Base-by-base conservation (phyloP, 2,113 vertebrate genomes). In the Passerina amoena region DNA sequence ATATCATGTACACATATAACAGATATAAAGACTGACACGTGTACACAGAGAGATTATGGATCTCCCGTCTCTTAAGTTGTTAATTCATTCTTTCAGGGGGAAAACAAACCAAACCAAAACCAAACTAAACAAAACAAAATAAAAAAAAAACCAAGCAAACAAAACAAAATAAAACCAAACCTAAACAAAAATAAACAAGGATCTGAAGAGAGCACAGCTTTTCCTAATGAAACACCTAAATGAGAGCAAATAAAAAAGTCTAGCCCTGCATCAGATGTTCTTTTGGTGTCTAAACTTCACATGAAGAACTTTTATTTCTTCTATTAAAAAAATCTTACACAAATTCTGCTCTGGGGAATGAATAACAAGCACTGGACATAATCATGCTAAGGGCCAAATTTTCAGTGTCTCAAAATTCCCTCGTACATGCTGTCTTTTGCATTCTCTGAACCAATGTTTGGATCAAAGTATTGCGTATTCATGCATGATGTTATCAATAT, bases 221-320 rank as follows among this genome's bases (percentile, higher is more conserved):
- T 68, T 12, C 10, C 11, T 33, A 76, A 33, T 1, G 19, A 87
- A 61, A 24, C 4, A 38, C 16, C 19, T 51, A 77, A 54, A 48
- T 1, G 1, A 3, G 20, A 37, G 22, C 12, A 2, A 5, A 71
- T 59, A 8, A 8, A 12, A 33, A 9, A 33, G 10, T 27, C 8
- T 45, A 68, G 4, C 15, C 57, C 14, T 53, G 2, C 18, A 78
- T 60, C 16, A 42, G 14, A 38, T 25, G 15, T 4, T 61, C 11
- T 40, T 86, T 84, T 9, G 5, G 6, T 70, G 4, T 37, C 11
- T 56, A 56, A 69, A 81, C 3, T 35, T 82, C 27, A 51, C 25
- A 60, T 14, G 14, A 40, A 35, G 11, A 75, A 70, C 0, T 56
- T 61, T 28, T 47, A 33, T 59, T 77, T 61, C 12, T 70, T 14